A percentile compares a stretch with the other conserved stretches of the same genome.
phyloP scores from a whole-genome alignment of 2,797 vertebrate species.

The Stomatorhinus walkeri region DNA sequence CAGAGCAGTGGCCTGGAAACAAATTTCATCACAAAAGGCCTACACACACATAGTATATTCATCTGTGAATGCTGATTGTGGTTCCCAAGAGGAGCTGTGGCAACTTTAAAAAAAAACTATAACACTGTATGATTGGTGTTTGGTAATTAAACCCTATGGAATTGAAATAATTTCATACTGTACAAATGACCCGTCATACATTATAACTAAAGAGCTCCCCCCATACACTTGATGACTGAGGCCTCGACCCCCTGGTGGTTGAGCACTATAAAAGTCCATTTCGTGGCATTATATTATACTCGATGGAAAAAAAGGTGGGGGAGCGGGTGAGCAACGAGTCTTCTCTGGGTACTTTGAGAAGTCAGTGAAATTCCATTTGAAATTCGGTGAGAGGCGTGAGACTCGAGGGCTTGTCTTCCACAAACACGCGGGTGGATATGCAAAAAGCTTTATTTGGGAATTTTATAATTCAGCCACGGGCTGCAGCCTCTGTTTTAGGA shows the following conservation, averaged over 20 bases:
- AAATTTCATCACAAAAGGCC: neutral
- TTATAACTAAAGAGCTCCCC: neutral
- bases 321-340: neutral
- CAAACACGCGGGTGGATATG: neutral
- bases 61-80: neutral
- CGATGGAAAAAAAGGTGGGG: neutral
- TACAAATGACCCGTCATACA: neutral
- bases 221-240: neutral
- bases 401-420: neutral
- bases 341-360: neutral
- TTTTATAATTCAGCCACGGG: neutral
- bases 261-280: slow-evolving; percentile 2
- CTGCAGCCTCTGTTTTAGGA: neutral
- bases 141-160: neutral
- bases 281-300: neutral
- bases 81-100: neutral
- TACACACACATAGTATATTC: neutral
- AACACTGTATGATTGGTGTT: neutral
- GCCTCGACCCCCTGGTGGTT: slow-evolving; percentile 10
- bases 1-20: neutral
- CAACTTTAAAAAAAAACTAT: too few relatives aligned
- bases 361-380: slow-evolving; percentile 15
- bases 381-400: neutral
- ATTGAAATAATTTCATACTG: neutral
- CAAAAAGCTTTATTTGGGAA: neutral